Percentiles rank a stretch among this genome's conserved stretches.
phyloP scores from a whole-genome alignment of 2,888 invertebrate species.

The Tuta absoluta region DNA sequence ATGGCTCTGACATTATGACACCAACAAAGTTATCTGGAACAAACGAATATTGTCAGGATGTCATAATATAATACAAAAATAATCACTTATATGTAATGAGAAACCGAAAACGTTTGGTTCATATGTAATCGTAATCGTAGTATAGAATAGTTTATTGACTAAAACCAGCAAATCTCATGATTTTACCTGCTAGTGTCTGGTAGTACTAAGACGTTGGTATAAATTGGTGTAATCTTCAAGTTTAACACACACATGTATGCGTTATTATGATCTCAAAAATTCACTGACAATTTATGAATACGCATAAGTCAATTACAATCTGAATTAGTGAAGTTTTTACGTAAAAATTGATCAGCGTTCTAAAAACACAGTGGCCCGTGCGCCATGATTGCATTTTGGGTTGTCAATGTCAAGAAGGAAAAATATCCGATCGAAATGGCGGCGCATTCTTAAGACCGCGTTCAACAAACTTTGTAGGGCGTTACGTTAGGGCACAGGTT shows the following conservation, averaged over 20 bases:
- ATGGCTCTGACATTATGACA: conserved; percentile 85
- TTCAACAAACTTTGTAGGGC: conserved; percentile 44
- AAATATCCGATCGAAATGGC: conserved; percentile 56
- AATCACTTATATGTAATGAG: conserved; percentile 41
- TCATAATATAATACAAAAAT: conserved; percentile 51
- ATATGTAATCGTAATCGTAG: background rate
- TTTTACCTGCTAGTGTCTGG: conserved; percentile 81
- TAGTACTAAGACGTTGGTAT: conserved; percentile 77
- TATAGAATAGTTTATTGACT: conserved; percentile 40
- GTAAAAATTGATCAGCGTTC: conserved; percentile 82
- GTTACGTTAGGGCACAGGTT: background rate
- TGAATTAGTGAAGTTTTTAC: conserved; percentile 79
- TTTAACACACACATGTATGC: conserved; percentile 78
- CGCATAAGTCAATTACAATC: conserved; percentile 70
- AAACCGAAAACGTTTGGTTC: background rate
- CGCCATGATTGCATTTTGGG: conserved; percentile 83
- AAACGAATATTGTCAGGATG: conserved; percentile 67
- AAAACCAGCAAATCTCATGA: conserved; percentile 77
- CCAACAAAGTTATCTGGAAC: conserved; percentile 81
- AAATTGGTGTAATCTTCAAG: conserved; percentile 70
- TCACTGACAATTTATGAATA: conserved; percentile 72
- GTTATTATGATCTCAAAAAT: conserved; percentile 63
- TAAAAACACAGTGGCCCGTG: conserved; percentile 81
- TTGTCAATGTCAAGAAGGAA: conserved; percentile 73
- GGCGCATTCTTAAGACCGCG: conserved; percentile 58